These are phyloP conservation scores for Diglossa brunneiventris DNA, from an alignment of 2,113 vertebrate genomes.

Conservation along the genomic window DNA sequence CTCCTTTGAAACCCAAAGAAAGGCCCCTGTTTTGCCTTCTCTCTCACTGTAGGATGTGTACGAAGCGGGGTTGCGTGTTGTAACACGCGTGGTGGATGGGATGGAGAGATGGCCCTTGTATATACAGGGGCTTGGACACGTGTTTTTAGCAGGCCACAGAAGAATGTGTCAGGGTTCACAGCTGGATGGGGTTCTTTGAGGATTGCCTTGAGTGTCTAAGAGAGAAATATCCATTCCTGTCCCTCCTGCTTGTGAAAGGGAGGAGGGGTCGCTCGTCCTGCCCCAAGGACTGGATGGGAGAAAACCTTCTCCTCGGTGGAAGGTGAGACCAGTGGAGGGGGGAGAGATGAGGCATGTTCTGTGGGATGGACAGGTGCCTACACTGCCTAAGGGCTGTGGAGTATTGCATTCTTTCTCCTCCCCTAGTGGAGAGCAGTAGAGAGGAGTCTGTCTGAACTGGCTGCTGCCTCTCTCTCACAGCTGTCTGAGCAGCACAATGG, in stretches of 20 bases:
- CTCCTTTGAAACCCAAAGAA: slow-evolving; percentile 60
- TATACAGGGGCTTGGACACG: slow-evolving; percentile 17
- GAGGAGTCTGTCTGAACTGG: slow-evolving; percentile 19
- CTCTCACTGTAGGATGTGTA: slow-evolving; percentile 43
- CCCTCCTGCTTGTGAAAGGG: slow-evolving; percentile 22
- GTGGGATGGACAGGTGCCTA: slow-evolving; percentile 13
- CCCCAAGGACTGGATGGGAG: slow-evolving; percentile 44
- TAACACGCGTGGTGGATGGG: slow-evolving; percentile 41
- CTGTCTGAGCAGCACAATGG: background rate
- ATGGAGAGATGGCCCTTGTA: slow-evolving; percentile 42
- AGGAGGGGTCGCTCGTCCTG: slow-evolving; percentile 28
- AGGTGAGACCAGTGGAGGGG: slow-evolving; percentile 25
- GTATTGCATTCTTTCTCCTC: slow-evolving; percentile 20
- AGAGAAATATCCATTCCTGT: slow-evolving; percentile 49
- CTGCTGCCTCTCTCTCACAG: slow-evolving; percentile 26
- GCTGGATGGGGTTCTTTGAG: slow-evolving; percentile 26
- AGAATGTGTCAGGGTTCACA: slow-evolving; percentile 36
- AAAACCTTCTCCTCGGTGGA: slow-evolving; percentile 7
- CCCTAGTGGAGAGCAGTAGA: slow-evolving; percentile 16
- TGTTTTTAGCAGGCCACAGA: slow-evolving; percentile 29
- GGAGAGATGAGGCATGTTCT: slow-evolving; percentile 27
- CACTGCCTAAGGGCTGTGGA: background rate
- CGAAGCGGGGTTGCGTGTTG: slow-evolving; percentile 15
- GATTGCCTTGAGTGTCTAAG: slow-evolving; percentile 60
- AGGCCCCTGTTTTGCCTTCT: slow-evolving; percentile 52